A percentile compares a stretch with the other conserved stretches of the same genome.
Evolutionary conservation across 1,140 invertebrate species (phyloP).

Genomic region (Aphidius gifuensis): DNA sequence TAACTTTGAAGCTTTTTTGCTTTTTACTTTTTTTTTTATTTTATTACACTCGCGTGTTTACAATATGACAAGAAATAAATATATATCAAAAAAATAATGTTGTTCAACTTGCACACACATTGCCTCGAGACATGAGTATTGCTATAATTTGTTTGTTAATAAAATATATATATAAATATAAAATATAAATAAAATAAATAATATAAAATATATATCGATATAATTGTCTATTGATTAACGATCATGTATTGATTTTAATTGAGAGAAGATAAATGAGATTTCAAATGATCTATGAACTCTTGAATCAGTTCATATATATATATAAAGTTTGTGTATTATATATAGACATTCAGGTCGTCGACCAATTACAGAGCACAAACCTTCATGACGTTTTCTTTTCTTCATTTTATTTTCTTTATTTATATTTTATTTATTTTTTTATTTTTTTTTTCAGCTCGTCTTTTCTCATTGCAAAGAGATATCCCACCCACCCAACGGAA

Average conservation of each 20-base stretch:
- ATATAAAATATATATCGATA: background rate
- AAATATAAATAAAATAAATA: too few relatives aligned
- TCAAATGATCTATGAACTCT: constrained; percentile 3
- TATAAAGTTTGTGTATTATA: background rate
- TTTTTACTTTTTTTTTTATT: too few relatives aligned
- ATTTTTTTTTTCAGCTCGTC: constrained; percentile 21
- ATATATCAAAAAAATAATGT: too few relatives aligned
- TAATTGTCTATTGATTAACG: constrained; percentile 3
- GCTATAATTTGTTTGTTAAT: too few relatives aligned
- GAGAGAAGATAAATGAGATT: background rate
- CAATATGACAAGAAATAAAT: too few relatives aligned
- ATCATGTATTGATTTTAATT: background rate
- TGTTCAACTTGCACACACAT: too few relatives aligned
- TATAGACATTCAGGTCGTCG: background rate
- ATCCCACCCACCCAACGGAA: constrained; percentile 45
- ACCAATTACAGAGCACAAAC: constrained; percentile 1
- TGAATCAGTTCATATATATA: background rate
- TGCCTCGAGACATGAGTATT: too few relatives aligned
- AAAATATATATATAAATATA: too few relatives aligned
- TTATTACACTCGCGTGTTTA: too few relatives aligned
- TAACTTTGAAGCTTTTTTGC: too few relatives aligned
- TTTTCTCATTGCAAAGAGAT: constrained; percentile 26
- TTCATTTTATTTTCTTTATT: too few relatives aligned
- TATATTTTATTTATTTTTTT: constrained; percentile 10
- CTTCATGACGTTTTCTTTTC: background rate